Evolutionary conservation across 2,888 invertebrate genomes (phyloP), one percentile per base, ranked within the genome.

Genomic region (Tromatobia lineatoria): DNA sequence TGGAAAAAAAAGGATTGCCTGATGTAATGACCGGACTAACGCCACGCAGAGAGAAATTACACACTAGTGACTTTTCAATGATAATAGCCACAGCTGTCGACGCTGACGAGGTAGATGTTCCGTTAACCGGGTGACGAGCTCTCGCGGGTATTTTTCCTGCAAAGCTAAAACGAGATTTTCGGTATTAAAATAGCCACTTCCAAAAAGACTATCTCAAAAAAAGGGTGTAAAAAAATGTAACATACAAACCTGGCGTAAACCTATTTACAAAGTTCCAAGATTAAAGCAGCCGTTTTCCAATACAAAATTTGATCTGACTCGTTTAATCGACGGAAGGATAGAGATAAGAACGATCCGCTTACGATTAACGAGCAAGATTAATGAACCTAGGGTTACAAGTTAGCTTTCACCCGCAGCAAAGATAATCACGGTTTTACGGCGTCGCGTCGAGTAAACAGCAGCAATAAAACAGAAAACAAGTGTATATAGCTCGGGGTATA

Each of bases 351-450:
- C 59, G 59, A 59, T 73, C 59, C 29, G 47, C 29, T 45, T 34
- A 61, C 34, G 45, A 38, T 64, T 64, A 38, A 64, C 38, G 38
- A 38, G 73, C 25, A 13, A n/a, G 73, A 74, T 74, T 74, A 74
- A 74, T 61, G 29, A 61, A 18, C 29, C 18, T 29, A 13, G 34
- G 3, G 64, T 18, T 18, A n/a, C 20, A 3, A 61, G 61, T 74
- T 64, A 74, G 73, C 59, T 74, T 74, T 59, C 73, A 61, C 61
- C 38, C 61, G 61, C 59, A 45, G 25, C 29, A 29, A 10, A 70
- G 23, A 25, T 15, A 29, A 45, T 70, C 29, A 10, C 67, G 23
- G 20, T n/a, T 23, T 20, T 20, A 42, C 15, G 20, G 20, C 64
- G 18, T 64, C 20, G 64, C 18, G 34, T 47, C 67, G 45, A 42